Evolutionary conservation across 2,888 invertebrate genomes (phyloP).

Genomic region (Cataglyphis altisquamis): DNA sequence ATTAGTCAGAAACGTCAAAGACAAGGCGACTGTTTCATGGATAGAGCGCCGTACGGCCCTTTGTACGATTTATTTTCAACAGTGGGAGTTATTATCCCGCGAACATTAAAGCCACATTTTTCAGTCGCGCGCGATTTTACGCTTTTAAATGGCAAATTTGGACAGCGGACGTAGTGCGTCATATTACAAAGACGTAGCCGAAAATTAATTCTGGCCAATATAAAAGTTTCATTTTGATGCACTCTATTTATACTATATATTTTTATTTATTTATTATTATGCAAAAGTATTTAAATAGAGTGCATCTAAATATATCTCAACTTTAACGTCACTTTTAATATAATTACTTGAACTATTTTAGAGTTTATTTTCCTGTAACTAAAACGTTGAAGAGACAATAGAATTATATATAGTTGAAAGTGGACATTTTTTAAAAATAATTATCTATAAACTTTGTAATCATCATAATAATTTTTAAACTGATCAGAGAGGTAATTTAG

Average conservation of each 20-base stretch:
- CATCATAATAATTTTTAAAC: background rate
- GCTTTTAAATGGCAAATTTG: slow-evolving; percentile 27
- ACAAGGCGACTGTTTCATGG: slow-evolving; percentile 62
- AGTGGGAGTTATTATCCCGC: slow-evolving; percentile 53
- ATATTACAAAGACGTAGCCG: background rate
- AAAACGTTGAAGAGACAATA: background rate
- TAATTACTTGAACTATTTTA: background rate
- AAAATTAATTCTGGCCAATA: background rate
- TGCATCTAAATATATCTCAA: background rate
- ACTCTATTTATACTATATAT: background rate
- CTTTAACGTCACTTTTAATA: background rate
- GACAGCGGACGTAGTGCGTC: background rate
- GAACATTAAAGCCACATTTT: slow-evolving; percentile 48
- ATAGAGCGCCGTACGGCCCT: slow-evolving; percentile 30
- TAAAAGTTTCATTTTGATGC: background rate
- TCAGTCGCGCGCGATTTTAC: slow-evolving; percentile 44
- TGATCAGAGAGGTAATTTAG: background rate
- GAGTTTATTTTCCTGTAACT: background rate
- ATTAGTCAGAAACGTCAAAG: slow-evolving; percentile 75
- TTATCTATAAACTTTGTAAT: background rate
- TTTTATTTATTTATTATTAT: background rate
- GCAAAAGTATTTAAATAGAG: background rate
- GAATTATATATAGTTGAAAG: background rate
- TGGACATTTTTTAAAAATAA: background rate
- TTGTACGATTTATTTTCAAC: slow-evolving; percentile 60